These are phyloP conservation scores for Drosophila bocki DNA, from an alignment of 1,140 invertebrate species.

Conservation along the genomic window DNA sequence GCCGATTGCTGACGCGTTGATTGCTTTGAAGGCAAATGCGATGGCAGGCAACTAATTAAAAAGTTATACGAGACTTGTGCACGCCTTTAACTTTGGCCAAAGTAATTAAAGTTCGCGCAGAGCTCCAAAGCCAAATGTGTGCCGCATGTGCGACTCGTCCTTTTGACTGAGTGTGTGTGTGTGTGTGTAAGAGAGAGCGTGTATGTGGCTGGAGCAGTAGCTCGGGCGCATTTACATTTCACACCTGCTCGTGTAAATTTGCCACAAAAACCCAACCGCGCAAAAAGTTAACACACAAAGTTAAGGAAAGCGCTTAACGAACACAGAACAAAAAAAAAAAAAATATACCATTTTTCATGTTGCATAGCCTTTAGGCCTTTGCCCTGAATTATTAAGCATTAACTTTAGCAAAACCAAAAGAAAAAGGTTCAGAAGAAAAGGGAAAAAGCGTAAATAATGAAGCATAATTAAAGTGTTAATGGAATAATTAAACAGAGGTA, in stretches of 20 bases:
- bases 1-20: slow-evolving; percentile 56
- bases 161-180: slow-evolving; percentile 7
- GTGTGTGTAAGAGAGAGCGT: neutral
- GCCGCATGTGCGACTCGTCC: slow-evolving; percentile 25
- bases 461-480: slow-evolving; percentile 13
- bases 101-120: slow-evolving; percentile 79
- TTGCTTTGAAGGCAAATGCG: slow-evolving; percentile 73
- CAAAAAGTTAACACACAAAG: slow-evolving; percentile 73
- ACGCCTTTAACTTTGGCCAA: slow-evolving; percentile 80
- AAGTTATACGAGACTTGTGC: slow-evolving; percentile 73
- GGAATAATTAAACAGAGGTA: neutral
- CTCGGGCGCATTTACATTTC: slow-evolving; percentile 77
- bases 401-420: neutral
- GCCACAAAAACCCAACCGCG: slow-evolving; percentile 45
- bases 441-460: slow-evolving; percentile 7
- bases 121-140: slow-evolving; percentile 47
- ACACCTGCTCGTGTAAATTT: slow-evolving; percentile 67
- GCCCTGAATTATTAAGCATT: slow-evolving; percentile 26
- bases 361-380: slow-evolving; percentile 45
- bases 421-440: slow-evolving; percentile 4
- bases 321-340: slow-evolving; percentile 34
- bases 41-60: slow-evolving; percentile 78
- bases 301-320: slow-evolving; percentile 59
- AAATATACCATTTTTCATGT: slow-evolving; percentile 49
- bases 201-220: slow-evolving; percentile 29